Percentiles rank a stretch among this genome's conserved stretches.
Evolutionary conservation across 2,888 invertebrate species (phyloP).

Genomic region (Lordiphosa fenestrarum): DNA sequence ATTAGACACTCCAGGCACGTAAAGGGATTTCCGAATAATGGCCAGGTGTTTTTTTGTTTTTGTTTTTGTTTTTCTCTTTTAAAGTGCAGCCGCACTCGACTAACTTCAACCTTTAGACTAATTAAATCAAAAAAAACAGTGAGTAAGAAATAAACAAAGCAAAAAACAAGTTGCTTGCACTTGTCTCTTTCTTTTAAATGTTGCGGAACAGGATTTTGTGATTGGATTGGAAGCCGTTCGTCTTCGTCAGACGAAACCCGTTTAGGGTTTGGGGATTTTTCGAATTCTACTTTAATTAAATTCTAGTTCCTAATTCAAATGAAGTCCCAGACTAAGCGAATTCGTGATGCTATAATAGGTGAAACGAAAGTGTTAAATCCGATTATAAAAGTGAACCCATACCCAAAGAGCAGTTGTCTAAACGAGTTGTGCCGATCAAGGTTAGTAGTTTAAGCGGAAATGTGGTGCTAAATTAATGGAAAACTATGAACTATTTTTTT

Average conservation of each 20-base stretch:
- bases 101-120: slow-evolving; percentile 10
- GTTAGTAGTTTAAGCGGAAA: not conserved
- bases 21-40: slow-evolving; percentile 7
- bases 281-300: slow-evolving; percentile 1
- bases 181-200: slow-evolving; percentile 4
- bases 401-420: not conserved
- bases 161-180: slow-evolving; percentile 11
- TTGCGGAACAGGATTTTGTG: slow-evolving; percentile 10
- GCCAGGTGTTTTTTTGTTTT: not conserved
- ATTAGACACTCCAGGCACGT: slow-evolving; percentile 11
- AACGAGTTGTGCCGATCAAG: slow-evolving; percentile 5
- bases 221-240: not conserved
- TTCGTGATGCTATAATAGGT: not conserved
- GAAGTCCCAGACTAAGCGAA: slow-evolving; percentile 1
- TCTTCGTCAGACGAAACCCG: slow-evolving; percentile 2
- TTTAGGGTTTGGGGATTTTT: slow-evolving; percentile 4
- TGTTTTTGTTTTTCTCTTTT: not conserved
- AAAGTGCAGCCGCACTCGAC: slow-evolving; percentile 5
- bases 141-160: not conserved
- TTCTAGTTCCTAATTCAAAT: slow-evolving; percentile 6
- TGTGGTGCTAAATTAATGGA: no score
- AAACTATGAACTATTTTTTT: no score
- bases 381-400: not conserved
- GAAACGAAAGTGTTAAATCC: slow-evolving; percentile 2
- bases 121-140: slow-evolving; percentile 6